A percentile compares a stretch with the other conserved stretches of the same genome.
phyloP scores from a whole-genome alignment of 2,797 vertebrate species.

The Arnoldichthys spilopterus region DNA sequence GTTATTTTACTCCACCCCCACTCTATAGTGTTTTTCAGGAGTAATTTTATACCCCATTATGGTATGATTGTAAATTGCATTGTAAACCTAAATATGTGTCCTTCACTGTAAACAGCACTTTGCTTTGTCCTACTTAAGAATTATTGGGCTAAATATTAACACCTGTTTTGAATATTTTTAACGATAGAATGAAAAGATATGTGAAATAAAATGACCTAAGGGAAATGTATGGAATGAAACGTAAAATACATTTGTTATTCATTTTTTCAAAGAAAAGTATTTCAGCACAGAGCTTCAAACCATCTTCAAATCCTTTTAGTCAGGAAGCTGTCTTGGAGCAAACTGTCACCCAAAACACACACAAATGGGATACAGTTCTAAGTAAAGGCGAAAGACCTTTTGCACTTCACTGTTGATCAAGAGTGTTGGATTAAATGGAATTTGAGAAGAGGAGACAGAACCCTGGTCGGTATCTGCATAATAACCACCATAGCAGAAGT shows the following conservation, averaged over 20 bases:
- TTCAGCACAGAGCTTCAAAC: constrained; percentile 5
- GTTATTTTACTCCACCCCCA: no score
- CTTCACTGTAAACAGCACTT: constrained; percentile 40
- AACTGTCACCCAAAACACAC: background rate
- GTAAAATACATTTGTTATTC: background rate
- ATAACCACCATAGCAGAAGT: constrained; percentile 11
- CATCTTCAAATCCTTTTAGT: background rate
- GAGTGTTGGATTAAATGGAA: background rate
- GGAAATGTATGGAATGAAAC: background rate
- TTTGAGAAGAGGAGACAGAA: background rate
- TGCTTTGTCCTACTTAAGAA: background rate
- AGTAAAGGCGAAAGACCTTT: background rate
- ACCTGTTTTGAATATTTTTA: constrained; percentile 23
- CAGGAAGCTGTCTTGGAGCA: background rate
- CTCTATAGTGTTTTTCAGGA: background rate
- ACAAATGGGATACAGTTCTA: background rate
- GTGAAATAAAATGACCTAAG: constrained; percentile 15
- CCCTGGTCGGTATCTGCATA: background rate
- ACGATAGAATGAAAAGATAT: background rate
- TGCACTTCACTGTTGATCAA: background rate
- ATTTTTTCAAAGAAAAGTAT: background rate
- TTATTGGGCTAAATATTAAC: background rate
- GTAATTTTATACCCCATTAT: background rate
- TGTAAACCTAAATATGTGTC: constrained; percentile 8
- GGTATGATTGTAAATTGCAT: constrained; percentile 19